Percentiles rank a stretch among this genome's conserved stretches.
phyloP scores from a whole-genome alignment of 2,888 invertebrate species.

The Heliconius ismenius region DNA sequence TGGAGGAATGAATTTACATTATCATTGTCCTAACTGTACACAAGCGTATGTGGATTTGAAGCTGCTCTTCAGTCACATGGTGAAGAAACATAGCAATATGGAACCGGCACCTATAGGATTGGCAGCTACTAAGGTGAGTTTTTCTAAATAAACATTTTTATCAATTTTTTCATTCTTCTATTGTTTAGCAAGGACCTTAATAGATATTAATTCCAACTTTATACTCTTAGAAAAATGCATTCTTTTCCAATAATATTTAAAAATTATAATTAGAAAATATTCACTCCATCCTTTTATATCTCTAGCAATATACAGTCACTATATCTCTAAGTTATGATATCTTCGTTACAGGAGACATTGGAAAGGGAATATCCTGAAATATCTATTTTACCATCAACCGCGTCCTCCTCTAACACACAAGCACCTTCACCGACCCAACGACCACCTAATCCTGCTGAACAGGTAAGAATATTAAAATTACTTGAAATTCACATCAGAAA shows the following conservation, averaged over 20 bases:
- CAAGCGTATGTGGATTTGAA: slow-evolving; percentile 77
- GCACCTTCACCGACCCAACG: slow-evolving; percentile 72
- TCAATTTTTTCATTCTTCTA: neutral
- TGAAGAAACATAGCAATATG: slow-evolving; percentile 76
- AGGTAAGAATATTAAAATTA: slow-evolving; percentile 53
- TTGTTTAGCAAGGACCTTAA: too few relatives aligned
- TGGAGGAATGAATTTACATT: slow-evolving; percentile 75
- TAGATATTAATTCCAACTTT: too few relatives aligned
- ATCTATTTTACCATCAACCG: slow-evolving; percentile 79
- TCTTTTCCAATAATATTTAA: too few relatives aligned
- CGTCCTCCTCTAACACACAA: slow-evolving; percentile 70
- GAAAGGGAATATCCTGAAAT: slow-evolving; percentile 80
- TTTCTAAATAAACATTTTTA: slow-evolving; percentile 23
- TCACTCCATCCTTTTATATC: neutral
- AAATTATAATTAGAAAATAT: too few relatives aligned
- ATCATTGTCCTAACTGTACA: slow-evolving; percentile 75
- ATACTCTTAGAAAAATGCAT: too few relatives aligned
- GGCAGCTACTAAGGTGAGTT: slow-evolving; percentile 76
- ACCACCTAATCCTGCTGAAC: slow-evolving; percentile 75
- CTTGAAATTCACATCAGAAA: too few relatives aligned
- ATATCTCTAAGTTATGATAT: slow-evolving; percentile 8
- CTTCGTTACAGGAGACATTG: slow-evolving; percentile 71
- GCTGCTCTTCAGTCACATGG: slow-evolving; percentile 74
- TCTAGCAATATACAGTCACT: slow-evolving; percentile 15
- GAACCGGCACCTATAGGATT: slow-evolving; percentile 72